phyloP scores from a whole-genome alignment of 2,113 vertebrate genomes.

The Ciconia stormi region DNA sequence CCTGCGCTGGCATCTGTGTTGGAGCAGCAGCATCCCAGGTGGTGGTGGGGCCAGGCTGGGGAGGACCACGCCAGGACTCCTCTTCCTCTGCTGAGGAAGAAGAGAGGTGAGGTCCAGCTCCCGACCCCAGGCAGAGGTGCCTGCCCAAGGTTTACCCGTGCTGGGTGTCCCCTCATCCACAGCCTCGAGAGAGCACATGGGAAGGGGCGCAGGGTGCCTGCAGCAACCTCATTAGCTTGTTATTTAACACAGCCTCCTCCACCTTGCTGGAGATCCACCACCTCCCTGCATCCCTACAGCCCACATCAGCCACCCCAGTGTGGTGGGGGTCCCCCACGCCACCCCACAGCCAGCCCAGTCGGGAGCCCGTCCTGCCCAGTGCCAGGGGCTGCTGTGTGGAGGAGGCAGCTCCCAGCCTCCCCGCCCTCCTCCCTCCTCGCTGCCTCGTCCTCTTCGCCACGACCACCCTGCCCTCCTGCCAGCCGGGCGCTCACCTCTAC shows the following conservation, averaged over 20 bases:
- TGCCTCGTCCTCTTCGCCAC: background rate
- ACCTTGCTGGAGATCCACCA: background rate
- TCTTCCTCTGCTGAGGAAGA: conserved; percentile 33
- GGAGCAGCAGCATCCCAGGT: conserved; percentile 54
- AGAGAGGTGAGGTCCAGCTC: background rate
- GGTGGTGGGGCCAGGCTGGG: conserved; percentile 43
- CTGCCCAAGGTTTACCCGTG: background rate
- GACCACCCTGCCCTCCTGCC: background rate
- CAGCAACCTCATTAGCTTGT: background rate
- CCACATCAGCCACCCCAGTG: background rate
- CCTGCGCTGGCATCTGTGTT: conserved; percentile 20
- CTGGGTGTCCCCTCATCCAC: background rate
- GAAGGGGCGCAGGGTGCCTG: background rate
- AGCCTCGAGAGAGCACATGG: background rate
- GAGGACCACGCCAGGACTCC: conserved; percentile 53
- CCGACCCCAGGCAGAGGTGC: background rate
- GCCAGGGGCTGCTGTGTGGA: background rate
- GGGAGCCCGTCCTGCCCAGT: background rate
- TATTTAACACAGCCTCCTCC: background rate
- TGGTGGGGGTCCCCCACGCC: accelerated
- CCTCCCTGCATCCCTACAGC: background rate
- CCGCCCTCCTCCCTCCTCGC: background rate
- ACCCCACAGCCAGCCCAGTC: background rate
- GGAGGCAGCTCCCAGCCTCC: background rate
- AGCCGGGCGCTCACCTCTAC: conserved; percentile 17